phyloP scores from a whole-genome alignment of 2,888 invertebrate genomes.

The Polietes domitor region DNA sequence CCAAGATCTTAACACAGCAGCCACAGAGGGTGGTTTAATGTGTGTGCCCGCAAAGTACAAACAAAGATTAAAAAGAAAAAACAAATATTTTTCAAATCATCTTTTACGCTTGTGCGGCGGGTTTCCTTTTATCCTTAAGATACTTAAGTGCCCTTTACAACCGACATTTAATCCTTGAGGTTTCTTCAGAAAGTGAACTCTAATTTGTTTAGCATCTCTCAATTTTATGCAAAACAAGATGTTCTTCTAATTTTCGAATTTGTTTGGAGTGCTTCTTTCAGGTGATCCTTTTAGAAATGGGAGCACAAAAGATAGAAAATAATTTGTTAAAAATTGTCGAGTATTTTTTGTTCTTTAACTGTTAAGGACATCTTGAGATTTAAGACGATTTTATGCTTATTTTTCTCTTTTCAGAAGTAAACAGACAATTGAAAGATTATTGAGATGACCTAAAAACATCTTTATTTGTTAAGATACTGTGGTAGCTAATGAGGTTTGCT shows the following conservation, averaged over 20 bases:
- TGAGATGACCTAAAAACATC: background rate
- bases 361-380: constrained; percentile 48
- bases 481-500: background rate
- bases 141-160: background rate
- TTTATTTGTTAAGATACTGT: background rate
- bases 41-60: too few relatives aligned
- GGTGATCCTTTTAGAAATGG: too few relatives aligned
- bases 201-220: constrained; percentile 33
- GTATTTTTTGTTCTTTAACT: background rate
- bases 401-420: background rate
- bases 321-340: background rate
- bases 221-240: constrained; percentile 13
- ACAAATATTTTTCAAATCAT: constrained; percentile 27
- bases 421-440: constrained; percentile 17
- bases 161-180: background rate
- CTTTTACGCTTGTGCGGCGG: constrained; percentile 48
- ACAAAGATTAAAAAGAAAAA: background rate
- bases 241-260: constrained; percentile 53
- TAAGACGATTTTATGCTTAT: constrained; percentile 53
- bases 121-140: background rate
- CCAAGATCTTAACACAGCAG: constrained; percentile 9
- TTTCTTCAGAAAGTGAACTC: background rate
- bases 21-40: background rate
- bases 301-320: too few relatives aligned
- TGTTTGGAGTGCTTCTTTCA: constrained; percentile 25